Conservation (phyloP, 2,797 vertebrate genomes). For the Tolypeutes matacus region DNA sequence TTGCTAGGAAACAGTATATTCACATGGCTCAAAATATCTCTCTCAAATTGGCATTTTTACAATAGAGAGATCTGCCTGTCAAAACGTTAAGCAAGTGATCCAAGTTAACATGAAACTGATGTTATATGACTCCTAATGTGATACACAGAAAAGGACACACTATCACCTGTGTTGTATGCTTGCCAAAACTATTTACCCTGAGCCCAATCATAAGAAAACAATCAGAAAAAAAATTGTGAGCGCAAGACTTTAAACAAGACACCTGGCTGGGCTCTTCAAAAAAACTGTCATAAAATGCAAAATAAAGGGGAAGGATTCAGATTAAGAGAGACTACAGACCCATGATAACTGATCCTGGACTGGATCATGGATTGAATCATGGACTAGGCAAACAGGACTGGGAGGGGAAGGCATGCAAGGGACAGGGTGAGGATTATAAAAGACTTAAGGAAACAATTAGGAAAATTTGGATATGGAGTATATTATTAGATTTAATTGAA, state of each 20-base stretch:
- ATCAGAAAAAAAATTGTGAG: neutral
- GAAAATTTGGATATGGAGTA: neutral
- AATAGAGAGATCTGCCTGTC: neutral
- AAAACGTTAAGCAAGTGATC: neutral
- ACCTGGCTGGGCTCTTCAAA: neutral
- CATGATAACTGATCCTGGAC: neutral
- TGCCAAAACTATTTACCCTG: neutral
- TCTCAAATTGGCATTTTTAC: neutral
- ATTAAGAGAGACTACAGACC: neutral
- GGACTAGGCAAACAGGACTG: neutral
- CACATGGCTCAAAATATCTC: neutral
- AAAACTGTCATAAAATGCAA: neutral
- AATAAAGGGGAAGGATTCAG: neutral
- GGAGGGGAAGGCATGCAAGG: neutral
- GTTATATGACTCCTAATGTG: neutral
- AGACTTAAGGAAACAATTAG: neutral
- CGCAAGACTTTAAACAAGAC: neutral
- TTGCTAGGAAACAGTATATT: neutral
- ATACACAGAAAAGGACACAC: neutral
- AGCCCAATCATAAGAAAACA: neutral
- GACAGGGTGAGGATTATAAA: neutral
- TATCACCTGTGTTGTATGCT: neutral
- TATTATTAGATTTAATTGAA: neutral
- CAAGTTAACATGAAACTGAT: neutral
- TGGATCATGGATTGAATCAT: neutral